Conservation (phyloP, 2,797 vertebrate genomes). For the Tympanoctomys barrerae region DNA sequence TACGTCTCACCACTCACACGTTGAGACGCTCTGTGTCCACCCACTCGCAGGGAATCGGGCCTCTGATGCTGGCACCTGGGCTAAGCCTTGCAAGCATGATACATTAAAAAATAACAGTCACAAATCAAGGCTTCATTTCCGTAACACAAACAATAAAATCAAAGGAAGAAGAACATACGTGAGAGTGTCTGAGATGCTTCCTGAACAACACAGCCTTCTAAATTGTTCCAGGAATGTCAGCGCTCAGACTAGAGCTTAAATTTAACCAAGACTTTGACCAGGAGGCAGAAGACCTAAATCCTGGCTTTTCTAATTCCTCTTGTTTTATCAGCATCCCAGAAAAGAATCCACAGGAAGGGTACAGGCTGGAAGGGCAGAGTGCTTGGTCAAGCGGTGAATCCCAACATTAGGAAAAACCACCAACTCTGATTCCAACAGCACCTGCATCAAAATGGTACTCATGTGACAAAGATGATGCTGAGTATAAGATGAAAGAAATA, state of each 20-base stretch:
- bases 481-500: slow-evolving; percentile 39
- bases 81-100: not conserved
- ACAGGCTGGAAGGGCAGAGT: not conserved
- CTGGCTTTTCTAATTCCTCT: not conserved
- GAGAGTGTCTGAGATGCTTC: slow-evolving; percentile 55
- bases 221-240: slow-evolving; percentile 60
- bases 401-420: not conserved
- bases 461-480: slow-evolving; percentile 44
- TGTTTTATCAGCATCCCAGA: not conserved
- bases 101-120: slow-evolving; percentile 60
- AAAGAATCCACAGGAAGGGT: slow-evolving; percentile 10
- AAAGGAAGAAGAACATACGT: not conserved
- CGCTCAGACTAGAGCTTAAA: slow-evolving; percentile 33
- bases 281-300: slow-evolving; percentile 41
- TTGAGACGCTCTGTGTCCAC: not conserved
- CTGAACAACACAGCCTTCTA: slow-evolving; percentile 56
- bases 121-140: slow-evolving; percentile 73
- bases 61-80: not conserved
- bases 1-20: not conserved
- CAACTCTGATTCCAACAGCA: not conserved
- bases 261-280: slow-evolving; percentile 19
- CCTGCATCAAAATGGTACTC: not conserved
- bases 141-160: slow-evolving; percentile 68
- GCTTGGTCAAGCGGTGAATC: not conserved
- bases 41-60: not conserved